These are phyloP conservation scores for Prunella fulvescens DNA, from an alignment of 2,113 vertebrate genomes.

Conservation along the genomic window DNA sequence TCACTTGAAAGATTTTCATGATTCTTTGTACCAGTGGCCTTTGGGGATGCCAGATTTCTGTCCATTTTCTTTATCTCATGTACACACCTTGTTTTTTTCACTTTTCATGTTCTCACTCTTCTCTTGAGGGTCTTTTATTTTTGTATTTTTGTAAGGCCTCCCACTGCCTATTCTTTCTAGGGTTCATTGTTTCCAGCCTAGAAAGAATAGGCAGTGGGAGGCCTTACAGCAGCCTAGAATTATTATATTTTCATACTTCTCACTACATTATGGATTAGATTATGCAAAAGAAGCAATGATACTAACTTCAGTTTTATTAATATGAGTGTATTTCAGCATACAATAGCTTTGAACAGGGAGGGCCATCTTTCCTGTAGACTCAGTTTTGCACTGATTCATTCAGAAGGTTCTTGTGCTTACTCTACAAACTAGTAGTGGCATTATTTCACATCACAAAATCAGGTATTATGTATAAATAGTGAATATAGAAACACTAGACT, in stretches of 20 bases:
- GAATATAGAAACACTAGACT: neutral
- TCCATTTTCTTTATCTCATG: neutral
- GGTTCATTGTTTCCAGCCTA: neutral
- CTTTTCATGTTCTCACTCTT: neutral
- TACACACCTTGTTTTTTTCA: neutral
- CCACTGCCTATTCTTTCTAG: neutral
- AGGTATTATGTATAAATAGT: neutral
- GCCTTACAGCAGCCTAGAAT: neutral
- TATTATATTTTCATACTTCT: neutral
- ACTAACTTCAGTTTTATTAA: neutral
- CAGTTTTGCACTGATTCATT: neutral
- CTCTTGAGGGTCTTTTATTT: neutral
- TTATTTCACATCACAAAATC: neutral
- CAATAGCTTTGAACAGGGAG: neutral
- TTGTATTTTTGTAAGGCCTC: neutral
- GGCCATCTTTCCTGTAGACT: neutral
- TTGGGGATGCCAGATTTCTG: neutral
- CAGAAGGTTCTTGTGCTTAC: neutral
- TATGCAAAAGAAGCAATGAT: neutral
- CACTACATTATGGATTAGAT: neutral
- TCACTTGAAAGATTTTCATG: neutral
- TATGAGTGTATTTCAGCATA: neutral
- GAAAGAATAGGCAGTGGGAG: too few species aligned
- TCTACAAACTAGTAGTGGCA: neutral
- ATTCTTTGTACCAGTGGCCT: neutral